Evolutionary conservation across 2,888 invertebrate species (phyloP), one percentile per base, ranked within the genome.

Genomic region (Athetis lepigone): DNA sequence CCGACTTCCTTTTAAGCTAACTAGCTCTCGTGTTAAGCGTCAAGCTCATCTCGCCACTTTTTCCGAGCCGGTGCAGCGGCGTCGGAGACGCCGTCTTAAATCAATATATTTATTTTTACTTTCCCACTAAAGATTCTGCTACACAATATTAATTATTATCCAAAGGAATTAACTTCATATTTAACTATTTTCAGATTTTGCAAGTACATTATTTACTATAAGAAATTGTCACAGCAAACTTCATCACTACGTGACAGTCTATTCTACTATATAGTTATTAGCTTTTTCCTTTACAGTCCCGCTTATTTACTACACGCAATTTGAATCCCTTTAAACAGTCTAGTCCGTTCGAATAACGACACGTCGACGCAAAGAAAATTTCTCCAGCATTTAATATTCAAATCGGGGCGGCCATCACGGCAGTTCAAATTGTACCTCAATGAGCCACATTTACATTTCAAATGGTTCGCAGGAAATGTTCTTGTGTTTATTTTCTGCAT

Each of bases 391-490:
- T 76, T 64, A 75, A 70, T 67, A 79, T 81, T 79, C 71, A 79
- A 80, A 80, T 74, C 58, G 65, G 65, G 45, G 36, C 50, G 49
- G 46, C 71, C 67, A 74, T 81, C 66, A 71, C 45, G 59, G 66
- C 55, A 64, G 51, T 62, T 68, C 33, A 68, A 76, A 79, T 70
- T 62, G 67, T 64, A 70, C 70, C 65, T 70, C 65, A 71, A 81
- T 79, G 70, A 71, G 58, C 47, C 21, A 61, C 56, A 80, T 80
- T 80, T 71, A 59, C 81, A 80, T 80, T 70, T 70, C 71, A 74
- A 79, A 79, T 79, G 57, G 60, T 56, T 70, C 46, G 37, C 39
- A 64, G 75, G 71, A 74, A 70, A 42, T 59, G 37, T 50, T 70
- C 23, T 65, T 46, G 23, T 77, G 68, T 80, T 80, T 75, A 78